These are phyloP conservation scores for Amphipyra tragopoginis DNA, from an alignment of 2,888 invertebrate genomes.

Conservation along the genomic window DNA sequence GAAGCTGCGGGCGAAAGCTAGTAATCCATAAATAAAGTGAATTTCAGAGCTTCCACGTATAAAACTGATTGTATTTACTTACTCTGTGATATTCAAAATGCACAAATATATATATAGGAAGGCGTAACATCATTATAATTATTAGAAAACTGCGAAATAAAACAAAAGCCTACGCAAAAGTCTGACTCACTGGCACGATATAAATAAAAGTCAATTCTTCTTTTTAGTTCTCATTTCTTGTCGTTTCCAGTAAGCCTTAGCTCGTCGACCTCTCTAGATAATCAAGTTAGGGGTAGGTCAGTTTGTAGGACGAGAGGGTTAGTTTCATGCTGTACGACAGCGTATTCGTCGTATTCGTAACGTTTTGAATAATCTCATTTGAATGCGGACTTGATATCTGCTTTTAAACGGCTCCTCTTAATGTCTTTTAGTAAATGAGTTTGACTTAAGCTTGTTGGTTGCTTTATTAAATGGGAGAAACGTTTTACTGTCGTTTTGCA, in stretches of 20 bases:
- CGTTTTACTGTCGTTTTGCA: background rate
- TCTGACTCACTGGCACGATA: too few species aligned
- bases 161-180: too few species aligned
- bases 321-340: constrained; percentile 64
- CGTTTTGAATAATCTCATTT: constrained; percentile 69
- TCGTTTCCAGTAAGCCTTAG: constrained; percentile 56
- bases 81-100: too few species aligned
- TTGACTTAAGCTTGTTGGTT: constrained; percentile 20
- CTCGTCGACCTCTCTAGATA: constrained; percentile 62
- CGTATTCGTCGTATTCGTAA: constrained; percentile 59
- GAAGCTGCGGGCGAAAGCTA: too few species aligned
- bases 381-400: constrained; percentile 54
- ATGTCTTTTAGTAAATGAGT: constrained; percentile 40
- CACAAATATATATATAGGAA: too few species aligned
- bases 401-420: constrained; percentile 18
- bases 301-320: constrained; percentile 74
- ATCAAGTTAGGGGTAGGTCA: constrained; percentile 77
- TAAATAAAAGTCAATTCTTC: background rate
- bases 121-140: too few species aligned
- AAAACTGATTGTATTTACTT: too few species aligned
- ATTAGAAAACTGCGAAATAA: too few species aligned
- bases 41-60: too few species aligned
- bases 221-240: constrained; percentile 4
- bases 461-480: background rate
- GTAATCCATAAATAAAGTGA: too few species aligned